Conservation (phyloP, 2,888 invertebrate species). For the Hoplodrina ambigua region DNA sequence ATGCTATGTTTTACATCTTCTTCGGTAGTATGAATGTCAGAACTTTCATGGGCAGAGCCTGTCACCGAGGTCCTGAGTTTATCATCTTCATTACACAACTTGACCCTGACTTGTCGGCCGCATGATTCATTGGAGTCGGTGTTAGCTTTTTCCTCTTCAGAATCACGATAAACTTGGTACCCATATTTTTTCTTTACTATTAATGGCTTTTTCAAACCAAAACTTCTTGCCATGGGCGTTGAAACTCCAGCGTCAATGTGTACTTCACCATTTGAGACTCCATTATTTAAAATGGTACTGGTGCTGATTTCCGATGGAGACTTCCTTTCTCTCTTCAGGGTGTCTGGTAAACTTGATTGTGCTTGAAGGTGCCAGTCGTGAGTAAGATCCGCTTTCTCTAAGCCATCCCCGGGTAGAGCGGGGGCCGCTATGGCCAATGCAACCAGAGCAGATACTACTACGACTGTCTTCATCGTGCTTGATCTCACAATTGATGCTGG, state of each 20-base stretch:
- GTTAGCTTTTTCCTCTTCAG: constrained; percentile 80
- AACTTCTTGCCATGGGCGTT: constrained; percentile 67
- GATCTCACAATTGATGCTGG: constrained; percentile 75
- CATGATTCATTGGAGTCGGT: constrained; percentile 77
- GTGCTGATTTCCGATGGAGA: constrained; percentile 66
- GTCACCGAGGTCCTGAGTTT: constrained; percentile 66
- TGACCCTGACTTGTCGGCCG: constrained; percentile 81
- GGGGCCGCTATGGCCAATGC: constrained; percentile 79
- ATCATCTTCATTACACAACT: constrained; percentile 78
- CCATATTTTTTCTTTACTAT: constrained; percentile 81
- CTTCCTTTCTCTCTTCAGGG: constrained; percentile 74
- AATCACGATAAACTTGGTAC: constrained; percentile 79
- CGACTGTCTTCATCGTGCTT: constrained; percentile 83
- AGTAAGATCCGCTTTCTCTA: constrained; percentile 56
- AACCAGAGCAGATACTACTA: constrained; percentile 79
- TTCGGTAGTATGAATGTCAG: constrained; percentile 66
- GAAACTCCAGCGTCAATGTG: constrained; percentile 52
- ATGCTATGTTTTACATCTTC: constrained; percentile 81
- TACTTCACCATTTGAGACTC: constrained; percentile 28
- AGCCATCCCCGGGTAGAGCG: constrained; percentile 67
- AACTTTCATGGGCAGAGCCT: constrained; percentile 63
- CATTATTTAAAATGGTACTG: constrained; percentile 31
- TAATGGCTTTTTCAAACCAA: constrained; percentile 76
- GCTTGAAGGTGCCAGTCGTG: constrained; percentile 41
- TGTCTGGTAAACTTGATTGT: constrained; percentile 49